phyloP scores from a whole-genome alignment of 2,113 vertebrate species.

The Argyrosomus japonicus region DNA sequence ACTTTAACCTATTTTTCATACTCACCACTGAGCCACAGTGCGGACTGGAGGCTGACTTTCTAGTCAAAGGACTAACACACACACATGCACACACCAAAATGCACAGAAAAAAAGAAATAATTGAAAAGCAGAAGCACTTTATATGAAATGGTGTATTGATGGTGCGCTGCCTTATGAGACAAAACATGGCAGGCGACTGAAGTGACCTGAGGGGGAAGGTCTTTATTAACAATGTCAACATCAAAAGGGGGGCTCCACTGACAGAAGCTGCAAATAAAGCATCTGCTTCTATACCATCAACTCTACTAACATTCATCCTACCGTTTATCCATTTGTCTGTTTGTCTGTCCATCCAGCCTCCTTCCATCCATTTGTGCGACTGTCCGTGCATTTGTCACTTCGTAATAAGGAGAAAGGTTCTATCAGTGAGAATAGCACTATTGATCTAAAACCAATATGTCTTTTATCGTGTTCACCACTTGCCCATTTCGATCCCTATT shows the following conservation, averaged over 20 bases:
- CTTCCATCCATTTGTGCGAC: not conserved
- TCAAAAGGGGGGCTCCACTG: not conserved
- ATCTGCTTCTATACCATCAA: constrained; percentile 55
- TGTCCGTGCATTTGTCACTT: constrained; percentile 10
- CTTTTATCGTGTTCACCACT: constrained; percentile 10
- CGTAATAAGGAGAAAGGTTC: not conserved
- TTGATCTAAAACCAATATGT: constrained; percentile 44
- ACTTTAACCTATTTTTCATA: not conserved
- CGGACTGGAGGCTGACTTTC: not conserved
- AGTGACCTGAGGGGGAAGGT: constrained; percentile 67
- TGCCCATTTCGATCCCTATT: constrained; percentile 1
- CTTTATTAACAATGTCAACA: constrained; percentile 66
- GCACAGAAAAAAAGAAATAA: no score
- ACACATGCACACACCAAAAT: not conserved
- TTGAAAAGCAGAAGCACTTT: not conserved
- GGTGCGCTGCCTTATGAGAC: constrained; percentile 8
- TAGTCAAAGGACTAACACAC: constrained; percentile 3
- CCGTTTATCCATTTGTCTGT: not conserved
- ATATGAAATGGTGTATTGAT: not conserved
- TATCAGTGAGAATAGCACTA: constrained; percentile 22
- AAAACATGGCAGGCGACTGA: constrained; percentile 38
- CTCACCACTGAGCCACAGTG: not conserved
- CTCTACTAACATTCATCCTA: constrained; percentile 20
- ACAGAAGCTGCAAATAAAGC: constrained; percentile 17
- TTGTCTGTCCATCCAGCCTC: not conserved